Percentiles rank a stretch among this genome's conserved stretches.
phyloP scores from a whole-genome alignment of 2,888 invertebrate genomes.

The Phengaris alcon region DNA sequence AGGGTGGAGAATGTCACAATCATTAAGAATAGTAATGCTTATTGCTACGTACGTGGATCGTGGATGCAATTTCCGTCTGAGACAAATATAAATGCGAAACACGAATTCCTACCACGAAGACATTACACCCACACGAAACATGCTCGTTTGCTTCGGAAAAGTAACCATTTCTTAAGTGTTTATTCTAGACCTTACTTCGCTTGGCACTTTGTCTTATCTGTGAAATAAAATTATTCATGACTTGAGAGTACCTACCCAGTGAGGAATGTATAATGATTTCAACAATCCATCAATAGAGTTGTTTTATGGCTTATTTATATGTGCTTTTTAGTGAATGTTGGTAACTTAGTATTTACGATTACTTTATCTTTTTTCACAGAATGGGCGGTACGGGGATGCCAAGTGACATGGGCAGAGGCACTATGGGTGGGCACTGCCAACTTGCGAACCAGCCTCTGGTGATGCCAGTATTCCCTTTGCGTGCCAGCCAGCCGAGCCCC shows the following conservation, averaged over 20 bases:
- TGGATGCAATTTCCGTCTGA: conserved; percentile 30
- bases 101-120: conserved; percentile 31
- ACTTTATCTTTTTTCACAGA: conserved; percentile 50
- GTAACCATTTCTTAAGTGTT: conserved; percentile 29
- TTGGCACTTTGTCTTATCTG: conserved; percentile 8
- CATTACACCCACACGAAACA: conserved; percentile 32
- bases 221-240: background rate
- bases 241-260: background rate
- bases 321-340: background rate
- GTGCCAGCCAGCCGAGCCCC: conserved; percentile 91
- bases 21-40: conserved; percentile 28
- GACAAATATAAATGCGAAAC: conserved; percentile 32
- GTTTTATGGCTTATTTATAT: background rate
- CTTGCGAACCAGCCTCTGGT: conserved; percentile 87
- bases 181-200: conserved; percentile 15
- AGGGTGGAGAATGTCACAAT: conserved; percentile 11
- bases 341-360: background rate
- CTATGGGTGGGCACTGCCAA: conserved; percentile 83
- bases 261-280: background rate
- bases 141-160: conserved; percentile 29
- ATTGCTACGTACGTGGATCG: conserved; percentile 29
- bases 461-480: conserved; percentile 92
- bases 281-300: background rate
- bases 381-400: conserved; percentile 78
- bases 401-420: conserved; percentile 81